Base-by-base conservation (phyloP, 2,113 vertebrate genomes). In the Pelecanus crispus region DNA sequence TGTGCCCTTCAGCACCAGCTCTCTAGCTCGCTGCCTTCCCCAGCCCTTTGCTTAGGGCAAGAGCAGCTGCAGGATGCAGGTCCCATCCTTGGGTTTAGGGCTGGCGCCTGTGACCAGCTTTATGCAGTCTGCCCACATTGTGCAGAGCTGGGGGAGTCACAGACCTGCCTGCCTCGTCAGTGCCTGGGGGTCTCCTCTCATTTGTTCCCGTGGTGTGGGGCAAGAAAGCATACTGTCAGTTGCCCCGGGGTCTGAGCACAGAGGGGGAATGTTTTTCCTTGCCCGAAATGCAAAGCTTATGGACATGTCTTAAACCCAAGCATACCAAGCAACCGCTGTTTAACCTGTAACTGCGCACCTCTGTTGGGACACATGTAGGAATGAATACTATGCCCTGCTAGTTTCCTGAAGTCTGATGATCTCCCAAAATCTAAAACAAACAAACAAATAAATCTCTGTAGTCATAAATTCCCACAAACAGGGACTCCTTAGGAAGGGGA, bases 91-190 rank as follows among this genome's bases (percentile, higher is more conserved):
- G 55, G 17, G 56, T 85, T 74, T 61, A 31, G 38, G n/a, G 31
- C 59, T 67, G 73, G 45, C 66, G 21, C 10, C 63, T 34, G 55
- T 38, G 28, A 24, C 25, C 20, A 24, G 7, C 21, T 77, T 59
- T 53, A 16, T 13, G 36, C 38, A 47, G 16, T 9, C 36, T 65
- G 56, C 22, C 21, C 0, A 3, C 11, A 15, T 2, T 4, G 11
- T 66, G 70, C n/a, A 19, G 55, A 58, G 49, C 58, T n/a, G 63
- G 49, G 21, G 34, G 13, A 61, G 17, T 19, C n/a, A 5, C n/a
- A 47, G n/a, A 36, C 34, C n/a, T 44, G 38, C 29, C 17, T 34
- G 50, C 29, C 34, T 58, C 1, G 1, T 20, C 0, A 0, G 31
- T 47, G 32, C 18, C n/a, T 47, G 22, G 25, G 18, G 21, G 1